These are phyloP conservation scores for Mongoloraphidia duomilia DNA, from an alignment of 2,888 invertebrate species.

Conservation along the genomic window DNA sequence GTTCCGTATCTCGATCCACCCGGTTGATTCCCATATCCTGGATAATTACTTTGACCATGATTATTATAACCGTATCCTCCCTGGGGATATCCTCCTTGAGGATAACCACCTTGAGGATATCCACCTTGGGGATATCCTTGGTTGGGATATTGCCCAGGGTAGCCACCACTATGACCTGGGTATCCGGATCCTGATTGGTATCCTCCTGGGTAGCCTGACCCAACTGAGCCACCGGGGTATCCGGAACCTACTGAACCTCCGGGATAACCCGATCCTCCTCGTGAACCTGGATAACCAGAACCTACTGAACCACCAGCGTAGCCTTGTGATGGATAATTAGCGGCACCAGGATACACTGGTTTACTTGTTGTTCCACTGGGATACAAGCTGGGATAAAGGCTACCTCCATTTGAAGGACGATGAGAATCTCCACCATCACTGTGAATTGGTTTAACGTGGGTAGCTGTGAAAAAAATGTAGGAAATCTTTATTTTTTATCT, in stretches of 20 bases:
- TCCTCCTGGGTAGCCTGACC: constrained; percentile 1
- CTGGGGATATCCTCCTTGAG: constrained; percentile 12
- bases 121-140: constrained; percentile 15
- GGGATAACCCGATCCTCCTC: constrained; percentile 5
- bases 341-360: background rate
- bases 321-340: constrained; percentile 2
- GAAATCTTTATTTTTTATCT: too few relatives aligned
- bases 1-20: background rate
- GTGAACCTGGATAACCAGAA: constrained; percentile 7
- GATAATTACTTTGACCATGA: background rate
- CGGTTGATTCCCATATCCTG: background rate
- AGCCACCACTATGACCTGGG: constrained; percentile 13
- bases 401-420: constrained; percentile 12
- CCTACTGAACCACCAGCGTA: constrained; percentile 5
- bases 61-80: constrained; percentile 9
- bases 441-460: constrained; percentile 5
- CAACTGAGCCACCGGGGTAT: background rate
- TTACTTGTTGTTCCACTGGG: constrained; percentile 5
- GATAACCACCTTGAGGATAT: constrained; percentile 12
- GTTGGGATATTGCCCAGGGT: constrained; percentile 8
- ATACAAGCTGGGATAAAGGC: constrained; percentile 2
- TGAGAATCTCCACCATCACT: constrained; percentile 19
- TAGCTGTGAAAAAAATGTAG: constrained; percentile 6
- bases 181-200: constrained; percentile 8
- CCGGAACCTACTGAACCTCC: constrained; percentile 1